A percentile compares a stretch with the other conserved stretches of the same genome.
phyloP scores from a whole-genome alignment of 2,113 vertebrate genomes.

The Anguilla rostrata region DNA sequence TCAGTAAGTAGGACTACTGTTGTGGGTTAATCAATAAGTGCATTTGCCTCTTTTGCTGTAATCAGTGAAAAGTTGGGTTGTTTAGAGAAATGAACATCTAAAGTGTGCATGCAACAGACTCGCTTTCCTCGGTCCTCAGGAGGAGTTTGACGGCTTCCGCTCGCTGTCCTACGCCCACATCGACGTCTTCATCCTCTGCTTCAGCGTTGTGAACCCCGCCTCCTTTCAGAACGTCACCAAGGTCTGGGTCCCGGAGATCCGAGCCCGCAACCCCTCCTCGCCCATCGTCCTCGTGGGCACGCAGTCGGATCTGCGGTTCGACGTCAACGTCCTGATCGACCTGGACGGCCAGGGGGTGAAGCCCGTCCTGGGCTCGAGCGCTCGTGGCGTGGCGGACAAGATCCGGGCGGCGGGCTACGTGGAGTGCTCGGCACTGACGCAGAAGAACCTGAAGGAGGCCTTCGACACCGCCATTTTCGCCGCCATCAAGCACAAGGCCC shows the following conservation, averaged over 20 bases:
- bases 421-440: constrained; percentile 90
- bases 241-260: constrained; percentile 90
- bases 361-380: constrained; percentile 74
- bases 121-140: constrained; percentile 60
- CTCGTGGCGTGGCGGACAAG: constrained; percentile 76
- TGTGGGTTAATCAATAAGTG: too few species aligned
- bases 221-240: constrained; percentile 87
- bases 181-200: constrained; percentile 90
- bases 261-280: constrained; percentile 74
- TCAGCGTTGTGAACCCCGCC: constrained; percentile 87
- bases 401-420: constrained; percentile 83
- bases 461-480: constrained; percentile 86
- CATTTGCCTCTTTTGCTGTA: neutral
- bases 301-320: constrained; percentile 81
- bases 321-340: constrained; percentile 81
- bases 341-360: constrained; percentile 72
- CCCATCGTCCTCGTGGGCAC: constrained; percentile 86
- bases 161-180: constrained; percentile 85
- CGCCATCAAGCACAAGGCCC: constrained; percentile 79
- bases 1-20: too few species aligned
- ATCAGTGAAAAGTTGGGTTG: neutral
- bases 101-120: neutral
- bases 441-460: constrained; percentile 88
- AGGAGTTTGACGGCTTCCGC: constrained; percentile 85
- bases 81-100: neutral